Evolutionary conservation across 2,888 invertebrate species (phyloP).

Genomic region (Ochlodes sylvanus): DNA sequence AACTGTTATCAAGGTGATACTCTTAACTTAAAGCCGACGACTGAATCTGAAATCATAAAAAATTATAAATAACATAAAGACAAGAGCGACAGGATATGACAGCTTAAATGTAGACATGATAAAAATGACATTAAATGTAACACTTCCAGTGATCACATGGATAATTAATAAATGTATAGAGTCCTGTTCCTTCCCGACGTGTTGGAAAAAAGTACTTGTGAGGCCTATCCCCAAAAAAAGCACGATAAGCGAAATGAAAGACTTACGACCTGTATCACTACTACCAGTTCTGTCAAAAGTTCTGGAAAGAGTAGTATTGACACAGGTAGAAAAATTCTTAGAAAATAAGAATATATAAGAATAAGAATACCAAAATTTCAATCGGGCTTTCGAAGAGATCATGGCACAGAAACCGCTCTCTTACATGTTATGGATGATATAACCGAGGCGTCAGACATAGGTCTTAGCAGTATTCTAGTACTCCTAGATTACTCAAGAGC

Average conservation of each 20-base stretch:
- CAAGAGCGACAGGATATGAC: neutral
- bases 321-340: neutral
- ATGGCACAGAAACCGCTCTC: neutral
- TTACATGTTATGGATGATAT: neutral
- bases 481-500: neutral
- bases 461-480: neutral
- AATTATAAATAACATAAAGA: conserved; percentile 24
- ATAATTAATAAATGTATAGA: neutral
- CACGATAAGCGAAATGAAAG: neutral
- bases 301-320: neutral
- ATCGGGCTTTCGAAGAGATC: neutral
- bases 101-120: neutral
- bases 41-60: conserved; percentile 19
- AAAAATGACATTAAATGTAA: neutral
- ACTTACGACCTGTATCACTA: neutral
- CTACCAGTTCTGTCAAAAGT: neutral
- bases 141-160: neutral
- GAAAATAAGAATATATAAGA: neutral
- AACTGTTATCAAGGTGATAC: too few relatives aligned
- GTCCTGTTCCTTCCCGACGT: neutral
- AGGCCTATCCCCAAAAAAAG: neutral
- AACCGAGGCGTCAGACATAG: neutral
- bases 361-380: neutral
- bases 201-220: neutral
- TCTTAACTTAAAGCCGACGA: neutral